Percentiles rank a stretch among this genome's conserved stretches.
Evolutionary conservation across 2,113 vertebrate genomes (phyloP).

Genomic region (Malurus melanocephalus): DNA sequence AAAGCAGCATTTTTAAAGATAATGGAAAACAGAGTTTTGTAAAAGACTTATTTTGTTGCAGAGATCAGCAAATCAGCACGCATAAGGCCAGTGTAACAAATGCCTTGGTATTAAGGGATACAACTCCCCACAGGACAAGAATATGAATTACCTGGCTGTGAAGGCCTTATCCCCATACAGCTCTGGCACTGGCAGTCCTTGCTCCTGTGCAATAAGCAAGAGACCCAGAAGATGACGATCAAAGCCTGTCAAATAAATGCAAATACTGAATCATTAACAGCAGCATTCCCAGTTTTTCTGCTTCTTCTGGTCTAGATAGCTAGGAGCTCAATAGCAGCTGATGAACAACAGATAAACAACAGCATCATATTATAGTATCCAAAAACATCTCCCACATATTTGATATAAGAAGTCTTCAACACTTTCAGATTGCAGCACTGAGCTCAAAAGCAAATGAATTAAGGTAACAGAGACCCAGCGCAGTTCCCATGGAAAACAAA

Average conservation of each 20-base stretch:
- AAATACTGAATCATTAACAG: neutral
- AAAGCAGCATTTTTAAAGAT: neutral
- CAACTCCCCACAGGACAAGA: neutral
- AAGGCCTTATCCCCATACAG: constrained; percentile 88
- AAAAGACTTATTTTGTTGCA: neutral
- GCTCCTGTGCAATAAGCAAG: constrained; percentile 85
- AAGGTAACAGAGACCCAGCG: neutral
- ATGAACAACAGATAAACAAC: neutral
- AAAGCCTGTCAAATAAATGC: constrained; percentile 80
- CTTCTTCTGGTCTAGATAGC: neutral
- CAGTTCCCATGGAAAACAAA: neutral
- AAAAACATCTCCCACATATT: neutral
- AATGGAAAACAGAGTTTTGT: neutral
- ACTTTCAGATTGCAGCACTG: neutral
- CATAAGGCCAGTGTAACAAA: neutral
- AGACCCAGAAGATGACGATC: constrained; percentile 93
- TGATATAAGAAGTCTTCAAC: neutral
- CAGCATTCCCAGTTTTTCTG: neutral
- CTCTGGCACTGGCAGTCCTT: constrained; percentile 83
- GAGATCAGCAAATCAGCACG: neutral
- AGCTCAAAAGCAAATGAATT: neutral
- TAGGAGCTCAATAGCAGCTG: neutral
- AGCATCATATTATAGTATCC: neutral
- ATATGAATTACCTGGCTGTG: constrained; percentile 77
- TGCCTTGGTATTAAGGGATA: neutral